phyloP scores from a whole-genome alignment of 2,113 vertebrate species.

The Cavia porcellus region DNA sequence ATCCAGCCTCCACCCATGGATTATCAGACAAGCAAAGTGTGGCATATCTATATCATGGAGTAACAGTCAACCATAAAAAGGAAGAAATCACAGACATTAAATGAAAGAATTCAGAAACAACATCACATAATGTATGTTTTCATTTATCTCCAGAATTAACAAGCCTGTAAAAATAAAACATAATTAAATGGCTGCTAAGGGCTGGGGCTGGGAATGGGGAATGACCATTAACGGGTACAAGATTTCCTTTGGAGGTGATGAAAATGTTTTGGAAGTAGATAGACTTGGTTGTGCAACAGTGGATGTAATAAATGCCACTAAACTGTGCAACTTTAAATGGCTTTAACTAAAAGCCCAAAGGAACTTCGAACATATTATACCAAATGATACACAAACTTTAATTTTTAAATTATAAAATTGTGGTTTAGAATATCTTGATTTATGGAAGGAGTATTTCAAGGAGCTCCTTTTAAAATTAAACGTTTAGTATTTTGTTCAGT shows the following conservation, averaged over 20 bases:
- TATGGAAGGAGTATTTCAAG: background rate
- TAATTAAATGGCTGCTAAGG: background rate
- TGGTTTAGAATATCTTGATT: background rate
- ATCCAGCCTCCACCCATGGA: background rate
- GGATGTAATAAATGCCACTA: background rate
- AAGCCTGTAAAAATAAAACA: background rate
- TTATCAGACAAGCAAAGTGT: background rate
- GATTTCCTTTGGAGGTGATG: background rate
- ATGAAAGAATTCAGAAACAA: background rate
- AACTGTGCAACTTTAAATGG: background rate
- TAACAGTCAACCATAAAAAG: background rate
- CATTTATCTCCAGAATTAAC: background rate
- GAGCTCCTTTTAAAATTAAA: background rate
- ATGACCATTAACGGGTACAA: too few species aligned
- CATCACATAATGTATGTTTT: background rate
- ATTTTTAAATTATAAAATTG: background rate
- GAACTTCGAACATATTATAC: background rate
- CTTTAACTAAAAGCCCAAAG: slow-evolving; percentile 13
- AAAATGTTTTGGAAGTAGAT: background rate
- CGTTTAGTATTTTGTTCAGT: background rate
- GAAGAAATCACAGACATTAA: background rate
- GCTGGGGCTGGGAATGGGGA: too few species aligned
- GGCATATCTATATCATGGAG: background rate
- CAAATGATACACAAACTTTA: background rate
- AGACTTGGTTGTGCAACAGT: background rate